Percentiles rank a stretch among this genome's conserved stretches.
These are phyloP conservation scores for Oligia fasciuncula DNA, from an alignment of 2,888 invertebrate species.

Conservation along the genomic window DNA sequence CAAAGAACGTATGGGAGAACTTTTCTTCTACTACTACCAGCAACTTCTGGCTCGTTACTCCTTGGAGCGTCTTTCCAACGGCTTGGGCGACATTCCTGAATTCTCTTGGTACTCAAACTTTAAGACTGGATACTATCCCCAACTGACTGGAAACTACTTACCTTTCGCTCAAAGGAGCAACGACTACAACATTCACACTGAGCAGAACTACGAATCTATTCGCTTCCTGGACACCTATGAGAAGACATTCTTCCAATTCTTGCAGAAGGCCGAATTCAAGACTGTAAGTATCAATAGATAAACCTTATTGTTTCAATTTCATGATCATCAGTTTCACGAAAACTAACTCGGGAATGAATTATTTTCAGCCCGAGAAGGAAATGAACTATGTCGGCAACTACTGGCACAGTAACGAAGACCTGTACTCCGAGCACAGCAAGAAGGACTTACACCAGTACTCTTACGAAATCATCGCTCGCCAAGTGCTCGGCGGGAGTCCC, in stretches of 20 bases:
- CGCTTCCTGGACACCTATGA: slow-evolving; percentile 91
- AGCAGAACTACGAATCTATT: slow-evolving; percentile 85
- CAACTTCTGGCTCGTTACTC: slow-evolving; percentile 93
- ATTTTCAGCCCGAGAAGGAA: slow-evolving; percentile 80
- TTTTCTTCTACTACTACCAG: slow-evolving; percentile 92
- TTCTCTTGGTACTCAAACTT: slow-evolving; percentile 92
- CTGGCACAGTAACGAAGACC: slow-evolving; percentile 90
- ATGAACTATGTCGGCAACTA: slow-evolving; percentile 89
- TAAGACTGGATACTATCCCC: slow-evolving; percentile 78
- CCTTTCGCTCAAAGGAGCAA: slow-evolving; percentile 90
- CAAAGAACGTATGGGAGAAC: slow-evolving; percentile 91
- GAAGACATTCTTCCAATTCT: slow-evolving; percentile 86
- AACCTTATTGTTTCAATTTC: neutral
- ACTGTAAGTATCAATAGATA: slow-evolving; percentile 81
- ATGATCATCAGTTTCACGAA: neutral
- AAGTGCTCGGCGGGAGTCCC: slow-evolving; percentile 80
- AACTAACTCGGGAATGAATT: neutral
- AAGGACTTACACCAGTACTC: slow-evolving; percentile 85
- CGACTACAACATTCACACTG: slow-evolving; percentile 90
- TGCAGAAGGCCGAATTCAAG: slow-evolving; percentile 90
- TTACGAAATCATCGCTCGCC: slow-evolving; percentile 89
- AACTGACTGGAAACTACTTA: slow-evolving; percentile 69
- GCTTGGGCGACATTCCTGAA: slow-evolving; percentile 90
- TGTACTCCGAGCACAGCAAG: slow-evolving; percentile 77
- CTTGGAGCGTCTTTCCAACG: slow-evolving; percentile 92